Conservation (phyloP, 1,140 invertebrate genomes). For the Aporrectodea caliginosa region DNA sequence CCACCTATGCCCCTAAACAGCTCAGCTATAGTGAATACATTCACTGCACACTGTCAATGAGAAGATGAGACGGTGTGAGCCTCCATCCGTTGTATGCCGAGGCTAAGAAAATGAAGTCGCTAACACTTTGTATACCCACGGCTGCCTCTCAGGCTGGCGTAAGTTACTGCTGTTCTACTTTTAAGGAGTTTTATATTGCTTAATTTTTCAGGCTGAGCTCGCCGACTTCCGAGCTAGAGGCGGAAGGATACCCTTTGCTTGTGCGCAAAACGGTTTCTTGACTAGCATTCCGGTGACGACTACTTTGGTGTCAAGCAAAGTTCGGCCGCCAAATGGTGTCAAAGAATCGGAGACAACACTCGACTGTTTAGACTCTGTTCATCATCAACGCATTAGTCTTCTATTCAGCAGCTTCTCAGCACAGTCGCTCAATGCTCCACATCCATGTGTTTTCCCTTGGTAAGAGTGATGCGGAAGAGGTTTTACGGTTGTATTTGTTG, state of each 20-base stretch:
- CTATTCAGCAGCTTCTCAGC: conserved; percentile 87
- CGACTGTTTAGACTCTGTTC: conserved; percentile 79
- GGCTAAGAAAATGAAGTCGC: no score
- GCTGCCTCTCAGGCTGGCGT: no score
- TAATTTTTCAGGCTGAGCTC: conserved; percentile 67
- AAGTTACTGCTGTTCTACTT: no score
- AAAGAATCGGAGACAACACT: conserved; percentile 39
- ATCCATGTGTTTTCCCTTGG: conserved; percentile 85
- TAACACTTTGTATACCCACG: no score
- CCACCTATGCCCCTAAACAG: no score
- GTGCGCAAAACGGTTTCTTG: conserved; percentile 15
- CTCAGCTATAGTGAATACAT: no score
- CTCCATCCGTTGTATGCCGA: no score
- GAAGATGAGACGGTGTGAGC: no score
- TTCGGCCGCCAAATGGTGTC: background rate
- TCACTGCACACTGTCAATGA: no score
- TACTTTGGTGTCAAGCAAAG: conserved; percentile 6
- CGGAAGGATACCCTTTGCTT: conserved; percentile 49
- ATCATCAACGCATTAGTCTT: conserved; percentile 83
- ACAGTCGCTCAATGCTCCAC: conserved; percentile 73
- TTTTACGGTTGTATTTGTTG: background rate
- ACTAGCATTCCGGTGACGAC: background rate
- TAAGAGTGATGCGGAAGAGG: conserved; percentile 50
- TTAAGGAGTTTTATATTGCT: no score
- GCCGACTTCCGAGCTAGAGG: conserved; percentile 83